A percentile compares a stretch with the other conserved stretches of the same genome.
Conservation (phyloP, 1,140 invertebrate species). For the Drosophila gunungcola region DNA sequence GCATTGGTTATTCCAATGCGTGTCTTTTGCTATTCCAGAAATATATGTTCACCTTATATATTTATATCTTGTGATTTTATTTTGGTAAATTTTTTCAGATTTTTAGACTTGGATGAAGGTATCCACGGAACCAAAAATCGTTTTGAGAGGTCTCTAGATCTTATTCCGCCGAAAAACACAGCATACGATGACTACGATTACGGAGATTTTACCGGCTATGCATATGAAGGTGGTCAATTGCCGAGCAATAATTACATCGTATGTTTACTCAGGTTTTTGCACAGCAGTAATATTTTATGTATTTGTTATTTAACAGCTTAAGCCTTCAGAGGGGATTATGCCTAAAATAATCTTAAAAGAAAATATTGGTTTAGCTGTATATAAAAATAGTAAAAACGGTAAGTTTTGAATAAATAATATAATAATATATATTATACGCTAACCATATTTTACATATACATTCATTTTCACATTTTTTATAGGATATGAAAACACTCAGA, state of each 20-base stretch:
- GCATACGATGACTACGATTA: constrained; percentile 50
- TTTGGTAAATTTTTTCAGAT: neutral
- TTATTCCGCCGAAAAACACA: neutral
- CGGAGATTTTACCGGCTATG: constrained; percentile 71
- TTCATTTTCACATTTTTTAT: neutral
- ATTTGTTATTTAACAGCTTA: constrained; percentile 16
- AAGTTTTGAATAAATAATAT: neutral
- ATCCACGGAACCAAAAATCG: neutral
- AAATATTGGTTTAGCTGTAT: neutral
- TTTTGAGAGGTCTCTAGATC: constrained; percentile 5
- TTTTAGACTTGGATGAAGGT: neutral
- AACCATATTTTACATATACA: neutral
- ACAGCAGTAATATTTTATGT: neutral
- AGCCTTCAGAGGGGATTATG: neutral
- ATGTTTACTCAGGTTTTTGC: neutral
- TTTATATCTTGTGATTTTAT: neutral
- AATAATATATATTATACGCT: neutral
- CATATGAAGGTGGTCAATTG: constrained; percentile 28
- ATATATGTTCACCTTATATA: too few relatives aligned
- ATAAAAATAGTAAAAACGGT: constrained; percentile 59
- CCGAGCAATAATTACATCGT: constrained; percentile 13
- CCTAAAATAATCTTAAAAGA: constrained; percentile 6
- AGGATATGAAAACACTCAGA: constrained; percentile 46
- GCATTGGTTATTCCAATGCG: too few relatives aligned
- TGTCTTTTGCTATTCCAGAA: too few relatives aligned